Percentiles rank a stretch among this genome's conserved stretches.
Evolutionary conservation across 2,113 vertebrate species (phyloP).

Genomic region (Thryonomys swinderianus): DNA sequence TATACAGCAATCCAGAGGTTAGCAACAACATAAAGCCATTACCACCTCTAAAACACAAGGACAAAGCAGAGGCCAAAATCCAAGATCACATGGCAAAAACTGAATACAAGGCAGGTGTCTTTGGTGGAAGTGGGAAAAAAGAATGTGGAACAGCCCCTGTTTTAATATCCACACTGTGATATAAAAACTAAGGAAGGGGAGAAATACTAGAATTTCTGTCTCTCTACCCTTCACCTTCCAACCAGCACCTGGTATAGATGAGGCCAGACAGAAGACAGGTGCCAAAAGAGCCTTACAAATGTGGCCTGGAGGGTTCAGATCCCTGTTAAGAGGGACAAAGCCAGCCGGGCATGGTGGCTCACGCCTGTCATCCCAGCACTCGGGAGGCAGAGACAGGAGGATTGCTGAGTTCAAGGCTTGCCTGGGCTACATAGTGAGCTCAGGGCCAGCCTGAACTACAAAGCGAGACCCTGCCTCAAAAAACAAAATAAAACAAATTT

Average conservation of each 20-base stretch:
- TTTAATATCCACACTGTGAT: background rate
- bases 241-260: background rate
- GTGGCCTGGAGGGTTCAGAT: background rate
- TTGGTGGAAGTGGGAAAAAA: background rate
- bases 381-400: too few species aligned
- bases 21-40: background rate
- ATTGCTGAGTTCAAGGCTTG: too few species aligned
- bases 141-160: background rate
- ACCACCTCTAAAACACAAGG: background rate
- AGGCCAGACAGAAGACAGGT: background rate
- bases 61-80: background rate
- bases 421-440: too few species aligned
- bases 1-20: background rate
- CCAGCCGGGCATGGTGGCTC: too few species aligned
- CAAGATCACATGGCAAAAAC: background rate
- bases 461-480: too few species aligned
- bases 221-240: background rate
- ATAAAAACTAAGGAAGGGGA: background rate
- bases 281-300: background rate
- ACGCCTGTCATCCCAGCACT: too few species aligned
- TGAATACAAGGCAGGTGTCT: background rate
- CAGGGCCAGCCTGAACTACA: too few species aligned
- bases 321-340: background rate
- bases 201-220: background rate
- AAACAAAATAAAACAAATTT: too few species aligned